Evolutionary conservation across 2,888 invertebrate genomes (phyloP), one percentile per base, ranked within the genome.

Genomic region (Scaptomyza caliginosa): DNA sequence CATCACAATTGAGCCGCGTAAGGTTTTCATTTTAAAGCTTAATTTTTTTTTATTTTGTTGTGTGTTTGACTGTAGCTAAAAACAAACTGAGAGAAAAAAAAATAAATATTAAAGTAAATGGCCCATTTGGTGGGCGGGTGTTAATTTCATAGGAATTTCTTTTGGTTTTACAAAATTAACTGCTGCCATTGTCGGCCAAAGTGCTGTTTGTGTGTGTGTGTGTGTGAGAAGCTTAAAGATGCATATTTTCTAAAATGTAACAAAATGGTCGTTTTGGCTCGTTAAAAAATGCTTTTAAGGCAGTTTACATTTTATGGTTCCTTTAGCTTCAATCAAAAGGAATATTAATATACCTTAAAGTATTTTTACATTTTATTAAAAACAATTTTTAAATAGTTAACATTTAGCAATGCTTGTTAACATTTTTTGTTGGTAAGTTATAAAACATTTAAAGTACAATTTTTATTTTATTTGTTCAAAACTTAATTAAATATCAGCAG

Each of bases 111-210:
- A 21, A 32, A 48, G 34, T 45, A 74, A 59, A 74, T 58, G 57
- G 64, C 43, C 55, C 64, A 74, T 59, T 81, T 69, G 49, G 50
- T 55, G 55, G 67, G 48, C 45, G 60, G 46, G 80, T 86, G 81
- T 74, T 82, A 82, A 82, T 82, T 82, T 67, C 46, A 51, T 48
- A 49, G 84, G 81, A 76, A 82, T 82, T 82, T 69, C 67, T 82
- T 76, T 74, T 24, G 55, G 36, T 63, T 69, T 74, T 75, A 78
- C 67, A 30, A 67, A 82, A 62, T 46, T 71, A 74, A 74, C 74
- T 74, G 68, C 66, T 68, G 46, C 39, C 49, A 13, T 52, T 56
- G 34, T n/a, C 11, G 28, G 16, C 38, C 43, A 32, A 26, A 17
- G 23, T 19, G 16, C 17, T 17, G 24, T 50, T 17, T 13, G 11